Base-by-base conservation (phyloP, 2,888 invertebrate genomes). In the Aricia artaxerxes region DNA sequence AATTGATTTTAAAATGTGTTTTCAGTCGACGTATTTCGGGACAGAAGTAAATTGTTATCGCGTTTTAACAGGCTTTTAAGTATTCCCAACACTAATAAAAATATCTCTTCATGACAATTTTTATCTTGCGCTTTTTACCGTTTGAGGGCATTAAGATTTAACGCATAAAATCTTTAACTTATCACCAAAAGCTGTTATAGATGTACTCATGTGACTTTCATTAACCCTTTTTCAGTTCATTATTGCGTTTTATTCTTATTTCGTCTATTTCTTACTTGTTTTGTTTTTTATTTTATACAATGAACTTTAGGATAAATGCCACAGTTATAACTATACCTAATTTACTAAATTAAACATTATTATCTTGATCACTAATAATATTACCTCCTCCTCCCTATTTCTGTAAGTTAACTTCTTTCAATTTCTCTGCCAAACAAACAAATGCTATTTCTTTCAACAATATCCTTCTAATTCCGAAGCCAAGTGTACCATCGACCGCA, bases 1-100 rank as follows among this genome's bases (percentile, higher is more conserved):
- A 86, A 86, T 86, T 86, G 84, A 85, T 84, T 82, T 82, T 53
- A 79, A 77, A 78, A 78, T 53, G 49, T 76, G 49, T 76, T 76
- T 73, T 76, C 53, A 57, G 16, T 76, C 53, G 76, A 53, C 76
- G 53, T 53, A 53, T 76, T 57, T 35, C 73, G 35, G 57, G 76
- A 76, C 76, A 57, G 53, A 31, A 76, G 76, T 57, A 53, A 76
- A 76, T 53, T 57, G 53, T 76, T 76, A 76, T 57, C 53, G 76
- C 16, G 11, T 76, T 57, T 57, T 76, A 76, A 76, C 35, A 76
- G 76, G 76, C 76, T 57, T 35, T 76, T 76, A 76, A 57, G 57
- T 76, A 76, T 53, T 76, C 31, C 49, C 31, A 24, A 76, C 76
- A 35, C 76, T 49, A 53, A 76, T 76, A 76, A 76, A 76, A 76